phyloP scores from a whole-genome alignment of 2,888 invertebrate species.

The Tipula helvola region DNA sequence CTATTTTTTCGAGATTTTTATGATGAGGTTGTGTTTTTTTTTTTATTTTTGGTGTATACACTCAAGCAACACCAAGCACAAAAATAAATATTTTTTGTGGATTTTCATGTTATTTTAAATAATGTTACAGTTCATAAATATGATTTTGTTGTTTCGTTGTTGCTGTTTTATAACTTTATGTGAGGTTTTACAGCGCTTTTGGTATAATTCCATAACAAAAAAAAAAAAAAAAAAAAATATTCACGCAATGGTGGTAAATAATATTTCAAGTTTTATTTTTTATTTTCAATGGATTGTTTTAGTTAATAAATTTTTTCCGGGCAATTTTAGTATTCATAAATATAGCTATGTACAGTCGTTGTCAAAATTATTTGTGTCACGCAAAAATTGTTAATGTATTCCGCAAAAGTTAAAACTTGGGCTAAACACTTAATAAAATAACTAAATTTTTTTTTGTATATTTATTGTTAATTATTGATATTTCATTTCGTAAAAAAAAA shows the following conservation, averaged over 20 bases:
- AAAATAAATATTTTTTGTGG: background rate
- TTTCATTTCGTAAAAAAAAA: no score
- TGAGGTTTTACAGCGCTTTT: background rate
- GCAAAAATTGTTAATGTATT: no score
- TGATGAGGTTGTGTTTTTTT: background rate
- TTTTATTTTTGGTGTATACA: background rate
- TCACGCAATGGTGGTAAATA: background rate
- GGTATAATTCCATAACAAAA: background rate
- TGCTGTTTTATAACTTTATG: background rate
- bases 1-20: background rate
- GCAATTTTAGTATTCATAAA: background rate
- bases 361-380: no score
- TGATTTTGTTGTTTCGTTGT: background rate
- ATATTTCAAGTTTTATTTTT: background rate
- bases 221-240: background rate
- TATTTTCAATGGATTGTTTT: background rate
- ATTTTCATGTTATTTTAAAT: background rate
- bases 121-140: background rate
- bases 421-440: no score
- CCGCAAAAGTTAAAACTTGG: no score
- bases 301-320: background rate
- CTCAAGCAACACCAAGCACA: background rate
- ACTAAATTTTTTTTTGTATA: no score
- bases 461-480: no score
- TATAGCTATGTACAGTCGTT: no score